These are phyloP conservation scores for Pagetopsis macropterus DNA, from an alignment of 2,797 vertebrate species.

Conservation along the genomic window DNA sequence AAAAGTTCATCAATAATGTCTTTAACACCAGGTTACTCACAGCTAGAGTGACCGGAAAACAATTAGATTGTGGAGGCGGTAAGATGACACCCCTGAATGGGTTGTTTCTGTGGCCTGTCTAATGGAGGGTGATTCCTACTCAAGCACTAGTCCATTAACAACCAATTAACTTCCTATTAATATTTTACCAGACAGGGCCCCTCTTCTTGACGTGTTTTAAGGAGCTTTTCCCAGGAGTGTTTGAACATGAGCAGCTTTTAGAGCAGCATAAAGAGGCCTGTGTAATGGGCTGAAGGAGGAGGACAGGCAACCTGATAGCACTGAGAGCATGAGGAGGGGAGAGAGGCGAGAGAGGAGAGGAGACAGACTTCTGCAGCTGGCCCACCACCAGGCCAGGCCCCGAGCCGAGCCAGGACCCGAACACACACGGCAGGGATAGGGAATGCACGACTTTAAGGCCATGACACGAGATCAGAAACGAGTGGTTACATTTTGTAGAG, in stretches of 20 bases:
- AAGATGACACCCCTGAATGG: slow-evolving; percentile 74
- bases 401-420: slow-evolving; percentile 36
- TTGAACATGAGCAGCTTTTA: slow-evolving; percentile 88
- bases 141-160: slow-evolving; percentile 85
- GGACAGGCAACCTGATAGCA: slow-evolving; percentile 82
- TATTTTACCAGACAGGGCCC: slow-evolving; percentile 86
- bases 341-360: slow-evolving; percentile 59
- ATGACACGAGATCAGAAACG: slow-evolving; percentile 59
- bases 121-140: slow-evolving; percentile 78
- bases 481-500: slow-evolving; percentile 33
- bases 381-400: slow-evolving; percentile 45
- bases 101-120: slow-evolving; percentile 69
- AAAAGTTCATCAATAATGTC: slow-evolving; percentile 62
- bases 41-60: slow-evolving; percentile 69
- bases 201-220: slow-evolving; percentile 83
- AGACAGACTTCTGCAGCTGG: slow-evolving; percentile 80
- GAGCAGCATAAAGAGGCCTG: slow-evolving; percentile 84
- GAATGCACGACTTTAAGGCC: slow-evolving; percentile 63
- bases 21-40: slow-evolving; percentile 65
- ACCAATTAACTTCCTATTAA: slow-evolving; percentile 87
- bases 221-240: slow-evolving; percentile 83
- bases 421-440: slow-evolving; percentile 36
- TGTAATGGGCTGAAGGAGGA: slow-evolving; percentile 84
- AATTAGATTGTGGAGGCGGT: slow-evolving; percentile 73
- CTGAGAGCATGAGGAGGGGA: slow-evolving; percentile 72